A percentile compares a stretch with the other conserved stretches of the same genome.
phyloP scores from a whole-genome alignment of 2,797 vertebrate species.

The Urocyon cinereoargenteus region DNA sequence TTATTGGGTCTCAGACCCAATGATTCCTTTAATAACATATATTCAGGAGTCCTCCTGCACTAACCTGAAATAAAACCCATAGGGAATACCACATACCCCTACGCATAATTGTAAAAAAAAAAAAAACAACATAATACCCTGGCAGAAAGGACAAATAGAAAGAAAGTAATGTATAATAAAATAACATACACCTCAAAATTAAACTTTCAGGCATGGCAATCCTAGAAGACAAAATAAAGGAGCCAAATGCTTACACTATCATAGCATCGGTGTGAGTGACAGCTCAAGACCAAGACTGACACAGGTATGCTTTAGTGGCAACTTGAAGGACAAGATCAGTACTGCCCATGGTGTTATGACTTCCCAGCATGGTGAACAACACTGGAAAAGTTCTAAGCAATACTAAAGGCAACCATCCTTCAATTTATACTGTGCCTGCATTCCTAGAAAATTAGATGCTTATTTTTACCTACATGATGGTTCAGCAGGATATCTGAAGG shows the following conservation, averaged over 20 bases:
- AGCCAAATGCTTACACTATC: conserved; percentile 6
- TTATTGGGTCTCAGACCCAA: neutral
- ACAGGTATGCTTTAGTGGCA: neutral
- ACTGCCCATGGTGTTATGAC: neutral
- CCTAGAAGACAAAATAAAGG: conserved; percentile 44
- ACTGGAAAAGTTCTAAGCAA: conserved; percentile 35
- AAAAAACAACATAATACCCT: neutral
- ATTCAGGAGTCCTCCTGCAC: conserved; percentile 1
- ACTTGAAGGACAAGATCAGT: neutral
- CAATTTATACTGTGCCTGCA: neutral
- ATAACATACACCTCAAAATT: conserved; percentile 11
- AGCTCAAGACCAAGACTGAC: neutral
- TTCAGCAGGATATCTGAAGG: neutral
- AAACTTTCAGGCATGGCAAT: neutral
- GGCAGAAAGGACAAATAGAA: conserved; percentile 53
- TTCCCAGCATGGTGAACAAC: neutral
- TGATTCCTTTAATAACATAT: neutral
- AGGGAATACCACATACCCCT: neutral
- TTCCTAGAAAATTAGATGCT: conserved; percentile 24
- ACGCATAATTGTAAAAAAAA: neutral
- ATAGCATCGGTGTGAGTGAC: neutral
- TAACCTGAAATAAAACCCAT: conserved; percentile 50
- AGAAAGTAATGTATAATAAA: conserved; percentile 52
- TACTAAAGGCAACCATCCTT: conserved; percentile 47
- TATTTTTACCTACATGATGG: conserved; percentile 9